Conservation (phyloP, 92 coral and sea anemone genomes). For the Siderastrea siderea region DNA sequence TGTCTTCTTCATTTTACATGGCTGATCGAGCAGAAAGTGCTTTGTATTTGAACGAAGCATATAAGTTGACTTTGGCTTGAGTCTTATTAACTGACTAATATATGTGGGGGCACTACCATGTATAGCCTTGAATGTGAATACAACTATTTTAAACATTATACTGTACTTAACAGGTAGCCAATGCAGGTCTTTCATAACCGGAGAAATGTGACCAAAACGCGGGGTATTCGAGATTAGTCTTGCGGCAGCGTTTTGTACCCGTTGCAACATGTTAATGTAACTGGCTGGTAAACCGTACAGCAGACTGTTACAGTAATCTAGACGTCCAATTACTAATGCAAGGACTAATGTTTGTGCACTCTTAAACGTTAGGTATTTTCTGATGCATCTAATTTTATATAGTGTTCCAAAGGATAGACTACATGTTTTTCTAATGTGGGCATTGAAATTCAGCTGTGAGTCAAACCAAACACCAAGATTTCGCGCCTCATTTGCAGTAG, state of each 20-base stretch:
- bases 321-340: slow-evolving; percentile 52
- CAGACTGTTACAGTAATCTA: slow-evolving; percentile 71
- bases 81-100: slow-evolving; percentile 34
- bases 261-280: slow-evolving; percentile 45
- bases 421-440: slow-evolving; percentile 64
- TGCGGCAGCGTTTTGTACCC: slow-evolving; percentile 68
- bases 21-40: slow-evolving; percentile 37
- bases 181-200: slow-evolving; percentile 33
- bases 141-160: slow-evolving; percentile 36
- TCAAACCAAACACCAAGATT: slow-evolving; percentile 70
- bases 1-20: slow-evolving; percentile 36
- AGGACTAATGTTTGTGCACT: slow-evolving; percentile 45
- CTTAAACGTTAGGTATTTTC: slow-evolving; percentile 36
- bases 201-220: slow-evolving; percentile 46
- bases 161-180: slow-evolving; percentile 58
- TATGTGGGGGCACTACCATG: slow-evolving; percentile 60
- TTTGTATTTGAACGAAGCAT: slow-evolving; percentile 36
- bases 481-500: slow-evolving; percentile 39
- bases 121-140: slow-evolving; percentile 48
- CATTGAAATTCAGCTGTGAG: slow-evolving; percentile 43
- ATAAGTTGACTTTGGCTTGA: slow-evolving; percentile 40
- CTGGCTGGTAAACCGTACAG: slow-evolving; percentile 64
- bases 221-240: slow-evolving; percentile 40
- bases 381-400: slow-evolving; percentile 48
- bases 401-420: slow-evolving; percentile 41